Conservation (phyloP, 2,797 vertebrate genomes). For the Megalops cyprinoides region DNA sequence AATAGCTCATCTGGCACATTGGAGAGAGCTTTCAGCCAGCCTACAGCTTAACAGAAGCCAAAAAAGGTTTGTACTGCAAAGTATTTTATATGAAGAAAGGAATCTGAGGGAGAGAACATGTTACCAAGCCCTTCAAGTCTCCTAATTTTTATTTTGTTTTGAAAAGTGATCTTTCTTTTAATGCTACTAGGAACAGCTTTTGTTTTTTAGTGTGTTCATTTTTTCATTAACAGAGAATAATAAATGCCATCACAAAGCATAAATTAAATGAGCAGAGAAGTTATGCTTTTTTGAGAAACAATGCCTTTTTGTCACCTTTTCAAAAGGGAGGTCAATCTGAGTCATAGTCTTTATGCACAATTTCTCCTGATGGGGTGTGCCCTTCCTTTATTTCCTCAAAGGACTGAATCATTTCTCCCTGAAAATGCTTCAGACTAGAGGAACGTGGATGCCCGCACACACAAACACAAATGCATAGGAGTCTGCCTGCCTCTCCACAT, state of each 20-base stretch:
- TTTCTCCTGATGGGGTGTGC: slow-evolving; percentile 3
- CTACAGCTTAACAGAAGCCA: not conserved
- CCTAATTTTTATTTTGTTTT: not conserved
- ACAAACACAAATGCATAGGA: not conserved
- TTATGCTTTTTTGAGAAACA: not conserved
- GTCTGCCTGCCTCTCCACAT: not conserved
- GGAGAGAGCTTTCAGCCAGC: not conserved
- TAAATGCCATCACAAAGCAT: not conserved
- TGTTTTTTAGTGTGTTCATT: too few species aligned
- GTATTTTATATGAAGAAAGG: not conserved
- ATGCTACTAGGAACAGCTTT: not conserved
- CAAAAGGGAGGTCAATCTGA: slow-evolving; percentile 4
- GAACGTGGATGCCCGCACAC: not conserved
- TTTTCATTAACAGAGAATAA: not conserved
- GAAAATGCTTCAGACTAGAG: not conserved
- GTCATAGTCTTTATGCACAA: not conserved
- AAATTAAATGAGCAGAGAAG: not conserved
- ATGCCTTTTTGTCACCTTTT: slow-evolving; percentile 12
- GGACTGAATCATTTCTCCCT: not conserved
- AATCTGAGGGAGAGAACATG: not conserved
- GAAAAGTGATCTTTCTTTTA: not conserved
- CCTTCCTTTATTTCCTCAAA: not conserved
- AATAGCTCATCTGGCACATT: not conserved
- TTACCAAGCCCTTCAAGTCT: not conserved
- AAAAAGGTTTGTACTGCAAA: not conserved